These are phyloP conservation scores for Poecile atricapillus DNA, from an alignment of 2,113 vertebrate species.

Conservation along the genomic window DNA sequence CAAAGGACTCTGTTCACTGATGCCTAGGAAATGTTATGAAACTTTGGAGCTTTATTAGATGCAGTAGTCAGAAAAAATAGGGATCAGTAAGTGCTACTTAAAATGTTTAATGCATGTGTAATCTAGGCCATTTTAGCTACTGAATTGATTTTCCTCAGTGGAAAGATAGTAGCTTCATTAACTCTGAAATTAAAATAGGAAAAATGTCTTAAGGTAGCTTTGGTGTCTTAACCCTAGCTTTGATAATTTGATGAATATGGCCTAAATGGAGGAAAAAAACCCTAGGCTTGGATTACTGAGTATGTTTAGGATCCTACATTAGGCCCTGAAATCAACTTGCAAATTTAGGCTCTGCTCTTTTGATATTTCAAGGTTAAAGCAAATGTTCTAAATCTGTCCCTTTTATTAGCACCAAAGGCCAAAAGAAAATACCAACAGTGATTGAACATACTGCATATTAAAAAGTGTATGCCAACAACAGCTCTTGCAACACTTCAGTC, in stretches of 20 bases:
- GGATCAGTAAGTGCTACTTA: neutral
- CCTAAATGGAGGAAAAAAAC: neutral
- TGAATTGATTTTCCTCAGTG: neutral
- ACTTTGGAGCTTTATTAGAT: neutral
- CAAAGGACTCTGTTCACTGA: neutral
- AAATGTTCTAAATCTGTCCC: neutral
- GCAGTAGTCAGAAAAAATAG: neutral
- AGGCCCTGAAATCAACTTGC: neutral
- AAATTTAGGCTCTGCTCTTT: neutral
- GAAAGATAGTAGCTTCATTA: neutral
- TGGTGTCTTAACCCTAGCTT: neutral
- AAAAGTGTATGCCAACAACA: neutral
- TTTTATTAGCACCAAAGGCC: neutral
- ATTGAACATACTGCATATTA: neutral
- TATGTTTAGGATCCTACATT: neutral
- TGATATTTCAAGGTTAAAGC: constrained; percentile 1
- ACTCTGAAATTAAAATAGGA: neutral
- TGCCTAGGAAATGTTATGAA: neutral
- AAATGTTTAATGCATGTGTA: neutral
- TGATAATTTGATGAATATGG: neutral
- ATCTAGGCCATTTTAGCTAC: neutral
- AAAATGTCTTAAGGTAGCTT: neutral
- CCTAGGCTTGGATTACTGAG: neutral
- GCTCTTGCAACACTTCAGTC: neutral
- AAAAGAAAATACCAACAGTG: neutral